A percentile compares a stretch with the other conserved stretches of the same genome.
These are phyloP conservation scores for Cephus sareptanus DNA, from an alignment of 2,888 invertebrate species.

Conservation along the genomic window DNA sequence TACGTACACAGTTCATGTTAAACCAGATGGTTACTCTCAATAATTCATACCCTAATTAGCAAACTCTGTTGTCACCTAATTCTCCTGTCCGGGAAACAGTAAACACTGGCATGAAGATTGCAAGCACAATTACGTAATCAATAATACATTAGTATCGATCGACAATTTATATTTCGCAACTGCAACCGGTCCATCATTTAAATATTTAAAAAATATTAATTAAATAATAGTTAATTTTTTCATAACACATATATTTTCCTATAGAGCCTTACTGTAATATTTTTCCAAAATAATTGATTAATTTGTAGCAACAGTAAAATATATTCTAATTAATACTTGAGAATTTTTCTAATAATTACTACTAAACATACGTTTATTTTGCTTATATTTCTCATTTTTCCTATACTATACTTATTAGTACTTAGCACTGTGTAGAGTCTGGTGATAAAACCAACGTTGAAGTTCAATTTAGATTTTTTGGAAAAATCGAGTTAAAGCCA, in stretches of 20 bases:
- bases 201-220: neutral
- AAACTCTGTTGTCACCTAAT: conserved; percentile 36
- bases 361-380: neutral
- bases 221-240: neutral
- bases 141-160: neutral
- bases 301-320: neutral
- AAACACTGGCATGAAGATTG: conserved; percentile 43
- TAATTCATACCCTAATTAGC: neutral
- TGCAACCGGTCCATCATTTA: neutral
- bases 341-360: neutral
- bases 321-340: neutral
- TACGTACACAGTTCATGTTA: neutral
- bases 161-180: neutral
- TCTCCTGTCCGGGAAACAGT: conserved; percentile 31
- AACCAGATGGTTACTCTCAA: neutral
- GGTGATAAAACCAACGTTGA: neutral
- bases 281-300: neutral
- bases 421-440: neutral
- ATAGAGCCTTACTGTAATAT: neutral
- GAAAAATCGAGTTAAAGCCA: neutral
- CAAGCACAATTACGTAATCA: conserved; percentile 24
- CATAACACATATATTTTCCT: neutral
- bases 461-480: neutral
- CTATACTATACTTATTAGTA: neutral
- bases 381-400: neutral